These are phyloP conservation scores for Pelochelys cantorii DNA, from an alignment of 2,797 vertebrate genomes.

Conservation along the genomic window DNA sequence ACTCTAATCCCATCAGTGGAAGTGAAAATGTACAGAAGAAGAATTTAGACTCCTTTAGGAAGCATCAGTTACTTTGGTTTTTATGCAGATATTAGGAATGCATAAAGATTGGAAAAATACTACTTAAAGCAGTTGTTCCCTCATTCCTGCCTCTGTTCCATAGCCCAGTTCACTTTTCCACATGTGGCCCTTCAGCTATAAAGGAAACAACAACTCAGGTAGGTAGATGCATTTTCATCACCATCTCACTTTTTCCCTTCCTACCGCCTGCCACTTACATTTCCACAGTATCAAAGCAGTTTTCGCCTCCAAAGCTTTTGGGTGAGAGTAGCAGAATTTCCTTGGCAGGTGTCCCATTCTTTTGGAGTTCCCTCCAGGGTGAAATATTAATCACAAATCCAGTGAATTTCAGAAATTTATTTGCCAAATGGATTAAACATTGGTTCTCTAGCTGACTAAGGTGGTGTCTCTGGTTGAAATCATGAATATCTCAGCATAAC, in stretches of 20 bases:
- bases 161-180: neutral
- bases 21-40: neutral
- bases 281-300: neutral
- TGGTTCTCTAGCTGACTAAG: neutral
- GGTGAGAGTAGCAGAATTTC: neutral
- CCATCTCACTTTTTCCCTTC: neutral
- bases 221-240: neutral
- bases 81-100: neutral
- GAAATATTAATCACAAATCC: neutral
- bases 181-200: neutral
- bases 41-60: neutral
- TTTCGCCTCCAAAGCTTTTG: neutral
- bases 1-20: neutral
- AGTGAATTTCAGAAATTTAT: neutral
- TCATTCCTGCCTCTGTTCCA: neutral
- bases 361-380: neutral
- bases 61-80: neutral
- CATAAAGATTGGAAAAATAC: neutral
- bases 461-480: neutral
- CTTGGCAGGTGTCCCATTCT: neutral
- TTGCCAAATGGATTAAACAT: neutral
- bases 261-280: neutral
- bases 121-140: neutral
- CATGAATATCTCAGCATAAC: neutral
- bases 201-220: neutral